phyloP scores from a whole-genome alignment of 2,113 vertebrate species.

The Galemys pyrenaicus region DNA sequence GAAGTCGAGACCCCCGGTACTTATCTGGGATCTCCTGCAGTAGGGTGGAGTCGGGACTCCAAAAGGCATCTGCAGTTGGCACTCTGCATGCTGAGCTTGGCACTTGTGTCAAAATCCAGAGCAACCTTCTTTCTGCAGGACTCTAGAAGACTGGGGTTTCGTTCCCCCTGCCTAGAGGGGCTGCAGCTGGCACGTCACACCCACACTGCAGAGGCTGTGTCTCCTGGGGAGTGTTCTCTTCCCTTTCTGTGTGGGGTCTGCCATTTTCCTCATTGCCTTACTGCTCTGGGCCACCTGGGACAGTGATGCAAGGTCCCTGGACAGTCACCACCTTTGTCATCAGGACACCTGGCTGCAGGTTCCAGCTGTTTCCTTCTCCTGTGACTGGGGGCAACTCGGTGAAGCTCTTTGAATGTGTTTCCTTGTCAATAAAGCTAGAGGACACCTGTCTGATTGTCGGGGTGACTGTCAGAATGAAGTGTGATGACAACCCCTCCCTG shows the following conservation, averaged over 20 bases:
- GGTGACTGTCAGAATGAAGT: background rate
- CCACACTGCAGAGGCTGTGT: rapidly evolving
- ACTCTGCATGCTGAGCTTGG: rapidly evolving
- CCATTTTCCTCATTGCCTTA: background rate
- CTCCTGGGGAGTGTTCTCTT: too few species aligned
- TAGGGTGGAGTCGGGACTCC: background rate
- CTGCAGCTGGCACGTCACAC: too few species aligned
- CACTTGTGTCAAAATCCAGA: background rate
- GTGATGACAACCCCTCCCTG: rapidly evolving
- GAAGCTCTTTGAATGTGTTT: background rate
- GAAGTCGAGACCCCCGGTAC: background rate
- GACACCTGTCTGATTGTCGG: background rate
- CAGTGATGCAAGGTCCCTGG: rapidly evolving
- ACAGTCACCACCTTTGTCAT: background rate
- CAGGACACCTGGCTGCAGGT: rapidly evolving
- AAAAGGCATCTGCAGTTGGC: background rate
- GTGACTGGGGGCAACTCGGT: background rate
- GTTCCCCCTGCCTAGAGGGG: background rate
- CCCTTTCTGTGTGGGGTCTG: rapidly evolving
- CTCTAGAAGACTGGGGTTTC: too few species aligned
- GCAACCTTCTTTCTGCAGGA: background rate
- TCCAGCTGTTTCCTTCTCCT: rapidly evolving
- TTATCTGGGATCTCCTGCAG: rapidly evolving
- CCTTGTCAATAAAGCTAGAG: background rate
- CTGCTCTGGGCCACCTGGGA: background rate